phyloP scores from a whole-genome alignment of 2,888 invertebrate genomes.

The Acleris laterana region DNA sequence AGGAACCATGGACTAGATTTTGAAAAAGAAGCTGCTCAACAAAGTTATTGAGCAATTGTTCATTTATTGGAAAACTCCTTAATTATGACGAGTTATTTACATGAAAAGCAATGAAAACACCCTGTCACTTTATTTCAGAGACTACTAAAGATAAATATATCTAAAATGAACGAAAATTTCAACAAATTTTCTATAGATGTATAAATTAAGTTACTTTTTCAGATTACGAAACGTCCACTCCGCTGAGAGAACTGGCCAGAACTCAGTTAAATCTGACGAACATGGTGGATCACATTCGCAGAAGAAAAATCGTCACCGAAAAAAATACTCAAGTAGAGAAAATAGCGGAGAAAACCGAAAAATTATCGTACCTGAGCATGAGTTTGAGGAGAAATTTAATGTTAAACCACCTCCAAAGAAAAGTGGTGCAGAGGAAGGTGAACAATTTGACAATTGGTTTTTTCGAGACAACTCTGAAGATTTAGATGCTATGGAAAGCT shows the following conservation, averaged over 20 bases:
- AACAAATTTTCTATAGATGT: too few species aligned
- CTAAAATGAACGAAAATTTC: too few species aligned
- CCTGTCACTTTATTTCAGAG: too few species aligned
- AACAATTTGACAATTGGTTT: constrained; percentile 71
- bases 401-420: constrained; percentile 75
- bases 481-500: constrained; percentile 70
- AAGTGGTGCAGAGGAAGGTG: constrained; percentile 46
- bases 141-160: too few species aligned
- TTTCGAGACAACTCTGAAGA: constrained; percentile 73
- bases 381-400: constrained; percentile 85
- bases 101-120: too few species aligned
- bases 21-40: too few species aligned
- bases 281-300: constrained; percentile 50
- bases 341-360: constrained; percentile 52
- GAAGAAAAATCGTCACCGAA: constrained; percentile 75
- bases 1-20: too few species aligned
- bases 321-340: constrained; percentile 58
- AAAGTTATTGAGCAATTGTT: too few species aligned
- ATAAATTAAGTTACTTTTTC: constrained; percentile 39
- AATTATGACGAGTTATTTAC: too few species aligned
- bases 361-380: constrained; percentile 82
- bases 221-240: constrained; percentile 74
- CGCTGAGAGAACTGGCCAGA: constrained; percentile 58
- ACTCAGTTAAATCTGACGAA: constrained; percentile 52
- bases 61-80: too few species aligned